Conservation (phyloP, 2,888 invertebrate genomes). For the Cosmorhoe ocellata region DNA sequence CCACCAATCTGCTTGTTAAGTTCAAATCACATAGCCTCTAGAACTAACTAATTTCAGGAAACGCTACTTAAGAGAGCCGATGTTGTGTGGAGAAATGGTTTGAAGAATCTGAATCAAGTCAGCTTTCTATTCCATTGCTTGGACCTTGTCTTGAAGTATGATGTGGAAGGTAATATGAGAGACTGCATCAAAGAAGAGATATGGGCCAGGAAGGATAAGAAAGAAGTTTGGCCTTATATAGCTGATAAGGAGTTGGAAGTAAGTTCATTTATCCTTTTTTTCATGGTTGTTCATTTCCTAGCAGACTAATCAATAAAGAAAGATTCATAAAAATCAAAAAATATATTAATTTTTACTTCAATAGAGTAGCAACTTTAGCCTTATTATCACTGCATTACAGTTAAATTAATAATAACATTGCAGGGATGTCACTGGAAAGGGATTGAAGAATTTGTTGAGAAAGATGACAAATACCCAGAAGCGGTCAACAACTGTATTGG, state of each 20-base stretch:
- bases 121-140: constrained; percentile 84
- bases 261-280: too few relatives aligned
- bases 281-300: too few relatives aligned
- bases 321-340: too few relatives aligned
- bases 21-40: too few relatives aligned
- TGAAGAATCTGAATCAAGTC: constrained; percentile 79
- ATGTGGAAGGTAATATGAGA: constrained; percentile 81
- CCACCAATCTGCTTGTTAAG: too few relatives aligned
- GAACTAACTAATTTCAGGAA: constrained; percentile 49
- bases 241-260: constrained; percentile 72
- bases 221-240: constrained; percentile 70
- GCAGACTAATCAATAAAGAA: too few relatives aligned
- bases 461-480: constrained; percentile 50
- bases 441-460: constrained; percentile 60
- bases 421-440: constrained; percentile 70
- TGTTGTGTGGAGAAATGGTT: constrained; percentile 84
- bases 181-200: constrained; percentile 62
- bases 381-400: too few relatives aligned
- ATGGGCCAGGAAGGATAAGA: constrained; percentile 58
- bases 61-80: constrained; percentile 80
- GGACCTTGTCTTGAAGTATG: constrained; percentile 80
- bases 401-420: not conserved
- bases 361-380: too few relatives aligned
- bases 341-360: too few relatives aligned
- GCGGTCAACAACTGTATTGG: constrained; percentile 61